Conservation (phyloP, 2,797 vertebrate genomes). For the Oreochromis mossambicus region DNA sequence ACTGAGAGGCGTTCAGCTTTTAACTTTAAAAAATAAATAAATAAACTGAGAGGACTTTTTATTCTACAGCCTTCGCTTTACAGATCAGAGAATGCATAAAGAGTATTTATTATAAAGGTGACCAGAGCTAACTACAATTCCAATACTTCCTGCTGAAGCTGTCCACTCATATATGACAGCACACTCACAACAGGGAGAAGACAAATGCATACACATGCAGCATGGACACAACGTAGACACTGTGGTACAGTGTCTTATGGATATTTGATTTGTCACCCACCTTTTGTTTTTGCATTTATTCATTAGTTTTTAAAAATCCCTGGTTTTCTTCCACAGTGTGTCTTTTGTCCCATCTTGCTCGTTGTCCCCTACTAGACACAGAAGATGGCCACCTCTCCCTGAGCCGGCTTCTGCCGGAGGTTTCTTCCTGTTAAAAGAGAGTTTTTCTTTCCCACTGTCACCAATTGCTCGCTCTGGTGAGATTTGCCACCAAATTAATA, state of each 20-base stretch:
- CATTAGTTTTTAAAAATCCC: neutral
- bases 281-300: neutral
- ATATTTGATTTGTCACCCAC: neutral
- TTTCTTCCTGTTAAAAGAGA: neutral
- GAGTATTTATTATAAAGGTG: neutral
- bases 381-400: neutral
- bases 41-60: conserved; percentile 17
- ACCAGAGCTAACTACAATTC: neutral
- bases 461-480: neutral
- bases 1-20: neutral
- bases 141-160: neutral
- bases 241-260: neutral
- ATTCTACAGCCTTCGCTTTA: neutral
- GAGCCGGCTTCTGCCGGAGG: neutral
- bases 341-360: neutral
- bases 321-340: neutral
- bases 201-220: neutral
- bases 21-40: conserved; percentile 42
- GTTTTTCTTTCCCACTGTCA: neutral
- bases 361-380: neutral
- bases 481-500: neutral
- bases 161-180: neutral
- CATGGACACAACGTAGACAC: neutral
- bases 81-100: neutral
- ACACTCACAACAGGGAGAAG: neutral